Evolutionary conservation across 2,113 vertebrate species (phyloP), one percentile per base, ranked within the genome.

Genomic region (Labrus mixtus): DNA sequence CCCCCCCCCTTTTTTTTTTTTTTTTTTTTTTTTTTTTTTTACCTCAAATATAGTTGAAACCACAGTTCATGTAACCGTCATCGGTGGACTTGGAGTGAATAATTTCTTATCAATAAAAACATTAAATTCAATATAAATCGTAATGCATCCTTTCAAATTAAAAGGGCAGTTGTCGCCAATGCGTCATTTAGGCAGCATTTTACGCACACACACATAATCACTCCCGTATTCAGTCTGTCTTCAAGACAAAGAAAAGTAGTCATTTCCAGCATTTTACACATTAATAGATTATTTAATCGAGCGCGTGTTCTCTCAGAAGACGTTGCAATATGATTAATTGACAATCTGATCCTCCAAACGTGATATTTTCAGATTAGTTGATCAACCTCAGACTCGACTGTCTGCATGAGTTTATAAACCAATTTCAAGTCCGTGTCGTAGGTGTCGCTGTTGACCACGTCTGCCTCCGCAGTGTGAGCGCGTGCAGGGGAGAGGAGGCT

Each of bases 401-500:
- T 50, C 37, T 61, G 53, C 81, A 76, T 73, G 71, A 56, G 58
- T 64, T 72, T 81, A 73, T 25, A 46, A 84, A 94, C 78, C 93
- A 94, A 93, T 95, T 95, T 94, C 94, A 95, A 94, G 94, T 95
- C 92, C 93, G 91, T 73, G 71, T 96, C 87, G 94, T 95, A 97
- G 97, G 94, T 95, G 97, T 96, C 97, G 96, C 96, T 97, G 96
- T 97, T 96, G 95, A 95, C 96, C 96, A 94, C 89, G 90, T 91
- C 94, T 95, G 93, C 82, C 88, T 84, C 91, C 81, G 90, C 93
- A 93, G 91, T 87, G 73, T 90, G 91, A 79, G 83, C 90, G 91
- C 68, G 86, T 90, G 84, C 85, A 23, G 45, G 20, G 39, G 55
- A 17, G 83, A 95, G 94, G 94, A 96, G 96, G 96, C 94, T 96